Evolutionary conservation across 1,140 invertebrate species (phyloP).

Genomic region (Campodea augens): DNA sequence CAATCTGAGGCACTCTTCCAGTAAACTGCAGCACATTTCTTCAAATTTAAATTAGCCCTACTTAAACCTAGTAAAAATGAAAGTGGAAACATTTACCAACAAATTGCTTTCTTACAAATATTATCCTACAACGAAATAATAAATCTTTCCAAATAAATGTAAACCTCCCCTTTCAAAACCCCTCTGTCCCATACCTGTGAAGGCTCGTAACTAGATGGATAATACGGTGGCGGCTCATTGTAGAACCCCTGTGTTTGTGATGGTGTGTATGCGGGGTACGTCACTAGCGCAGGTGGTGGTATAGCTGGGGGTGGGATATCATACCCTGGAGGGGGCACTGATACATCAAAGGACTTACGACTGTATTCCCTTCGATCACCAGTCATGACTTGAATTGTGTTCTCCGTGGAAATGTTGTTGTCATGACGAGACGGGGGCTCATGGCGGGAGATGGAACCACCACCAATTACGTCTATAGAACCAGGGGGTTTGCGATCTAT

Average conservation of each 20-base stretch:
- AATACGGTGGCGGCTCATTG: slow-evolving; percentile 34
- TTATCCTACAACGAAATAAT: slow-evolving; percentile 4
- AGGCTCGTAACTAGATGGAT: slow-evolving; percentile 42
- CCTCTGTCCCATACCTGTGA: slow-evolving; percentile 36
- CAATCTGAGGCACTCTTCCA: slow-evolving; percentile 11
- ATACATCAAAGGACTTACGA: slow-evolving; percentile 39
- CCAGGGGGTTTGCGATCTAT: no score
- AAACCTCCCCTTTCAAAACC: slow-evolving; percentile 7
- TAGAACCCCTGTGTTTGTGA: slow-evolving; percentile 14
- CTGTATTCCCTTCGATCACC: slow-evolving; percentile 67
- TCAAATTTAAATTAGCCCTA: slow-evolving; percentile 6
- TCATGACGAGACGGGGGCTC: slow-evolving; percentile 27
- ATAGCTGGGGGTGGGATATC: slow-evolving; percentile 30
- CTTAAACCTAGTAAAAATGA: slow-evolving; percentile 9
- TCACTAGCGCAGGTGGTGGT: slow-evolving; percentile 21
- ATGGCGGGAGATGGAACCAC: slow-evolving; percentile 25
- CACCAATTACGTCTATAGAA: slow-evolving; percentile 7
- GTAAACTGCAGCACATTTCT: slow-evolving; percentile 12
- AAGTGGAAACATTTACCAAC: no score
- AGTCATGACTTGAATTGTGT: slow-evolving; percentile 73
- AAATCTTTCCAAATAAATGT: slow-evolving; percentile 6
- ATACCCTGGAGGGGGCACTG: slow-evolving; percentile 39
- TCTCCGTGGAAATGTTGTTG: slow-evolving; percentile 43
- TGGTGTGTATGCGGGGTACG: slow-evolving; percentile 6
- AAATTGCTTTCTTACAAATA: slow-evolving; percentile 6